Evolutionary conservation across 2,113 vertebrate genomes (phyloP), one percentile per base, ranked within the genome.

Genomic region (Acanthochromis polyacanthus): DNA sequence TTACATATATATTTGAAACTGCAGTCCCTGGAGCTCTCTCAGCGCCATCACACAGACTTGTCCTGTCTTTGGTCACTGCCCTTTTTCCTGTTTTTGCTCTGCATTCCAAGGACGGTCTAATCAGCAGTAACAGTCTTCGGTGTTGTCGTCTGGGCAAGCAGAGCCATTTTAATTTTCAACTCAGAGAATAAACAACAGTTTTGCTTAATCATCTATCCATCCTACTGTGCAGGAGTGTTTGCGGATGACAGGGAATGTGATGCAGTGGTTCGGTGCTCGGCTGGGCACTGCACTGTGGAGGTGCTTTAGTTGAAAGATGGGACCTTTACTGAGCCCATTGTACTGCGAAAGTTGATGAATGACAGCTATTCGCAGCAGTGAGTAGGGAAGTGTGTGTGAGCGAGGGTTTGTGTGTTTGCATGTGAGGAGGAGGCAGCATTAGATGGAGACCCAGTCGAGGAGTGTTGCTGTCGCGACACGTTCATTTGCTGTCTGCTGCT

Each of bases 401-500:
- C 45, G 30, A 3, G 28, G 25, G 19, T 40, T 79, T 75, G 71
- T 62, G 58, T 63, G 62, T 75, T 71, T 71, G 77, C 57, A 17
- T 75, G 71, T 56, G 74, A 90, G 57, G 59, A 68, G 59, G 73
- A 82, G 74, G 70, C 76, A 28, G 58, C 83, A 50, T 87, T 88
- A 90, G 91, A 93, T 87, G 77, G 77, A 71, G 80, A 63, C 78
- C 65, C 72, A 40, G 16, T 57, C 17, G 69, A 12, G 32, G 88
- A 66, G 78, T 36, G 72, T 83, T 82, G 78, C 75, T 32, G 77
- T 82, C 23, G 81, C 71, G 28, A 86, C 81, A 67, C 82, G 48
- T 91, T 92, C 83, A 72, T 88, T 83, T 88, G 86, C 80, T 88
- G 83, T 92, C 81, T 93, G 88, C 84, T 81, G 89, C 82, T 89